Conservation (phyloP, 2,888 invertebrate species). For the Amiota minor region DNA sequence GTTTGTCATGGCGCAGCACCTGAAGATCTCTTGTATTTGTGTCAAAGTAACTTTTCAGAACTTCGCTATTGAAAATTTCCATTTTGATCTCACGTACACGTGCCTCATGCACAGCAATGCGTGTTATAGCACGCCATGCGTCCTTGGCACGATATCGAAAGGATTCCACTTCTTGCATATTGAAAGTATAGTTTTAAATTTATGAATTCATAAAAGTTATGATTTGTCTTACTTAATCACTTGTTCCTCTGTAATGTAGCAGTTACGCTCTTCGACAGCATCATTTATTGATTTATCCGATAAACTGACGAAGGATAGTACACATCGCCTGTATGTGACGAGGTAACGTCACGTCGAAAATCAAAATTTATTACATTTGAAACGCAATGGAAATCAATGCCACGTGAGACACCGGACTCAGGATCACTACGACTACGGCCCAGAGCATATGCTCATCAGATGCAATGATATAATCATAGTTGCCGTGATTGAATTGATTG, state of each 20-base stretch:
- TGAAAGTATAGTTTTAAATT: conserved; percentile 86
- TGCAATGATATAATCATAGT: conserved; percentile 95
- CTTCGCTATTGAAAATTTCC: conserved; percentile 93
- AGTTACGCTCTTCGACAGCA: conserved; percentile 82
- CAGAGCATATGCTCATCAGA: conserved; percentile 93
- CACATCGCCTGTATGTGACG: conserved; percentile 91
- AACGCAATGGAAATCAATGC: conserved; percentile 98
- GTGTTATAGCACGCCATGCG: conserved; percentile 95
- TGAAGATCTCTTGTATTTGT: conserved; percentile 92
- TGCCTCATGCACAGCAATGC: conserved; percentile 94
- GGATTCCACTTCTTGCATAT: conserved; percentile 95
- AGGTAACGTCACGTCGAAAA: conserved; percentile 90
- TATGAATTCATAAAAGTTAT: neutral
- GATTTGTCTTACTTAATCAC: conserved; percentile 76
- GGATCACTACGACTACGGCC: conserved; percentile 78
- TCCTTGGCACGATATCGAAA: conserved; percentile 96
- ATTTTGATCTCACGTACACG: conserved; percentile 95
- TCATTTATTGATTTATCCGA: conserved; percentile 83
- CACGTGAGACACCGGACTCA: conserved; percentile 96
- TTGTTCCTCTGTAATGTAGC: conserved; percentile 78
- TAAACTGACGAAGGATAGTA: conserved; percentile 89
- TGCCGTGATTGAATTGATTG: conserved; percentile 93
- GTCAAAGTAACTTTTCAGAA: conserved; percentile 93
- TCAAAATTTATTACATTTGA: conserved; percentile 99
- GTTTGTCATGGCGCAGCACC: conserved; percentile 88